Evolutionary conservation across 2,797 vertebrate species (phyloP).

Genomic region (Lemur catta): DNA sequence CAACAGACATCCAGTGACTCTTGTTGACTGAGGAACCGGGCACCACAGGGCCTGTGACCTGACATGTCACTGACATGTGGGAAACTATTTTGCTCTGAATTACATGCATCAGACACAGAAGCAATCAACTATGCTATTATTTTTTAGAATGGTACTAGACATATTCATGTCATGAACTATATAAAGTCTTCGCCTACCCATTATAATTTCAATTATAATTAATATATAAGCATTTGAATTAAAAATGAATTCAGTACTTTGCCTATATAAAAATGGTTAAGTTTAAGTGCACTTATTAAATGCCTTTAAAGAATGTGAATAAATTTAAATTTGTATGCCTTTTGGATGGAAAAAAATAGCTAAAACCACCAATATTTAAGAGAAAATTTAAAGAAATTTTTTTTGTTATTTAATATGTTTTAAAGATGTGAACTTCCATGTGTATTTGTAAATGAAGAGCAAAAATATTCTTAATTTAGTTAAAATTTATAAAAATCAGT

Average conservation of each 20-base stretch:
- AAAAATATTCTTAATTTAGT: conserved; percentile 8
- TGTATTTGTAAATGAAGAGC: background rate
- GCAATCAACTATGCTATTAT: background rate
- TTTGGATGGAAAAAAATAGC: background rate
- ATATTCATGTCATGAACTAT: background rate
- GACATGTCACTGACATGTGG: background rate
- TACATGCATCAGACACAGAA: background rate
- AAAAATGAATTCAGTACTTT: background rate
- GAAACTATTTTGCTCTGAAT: background rate
- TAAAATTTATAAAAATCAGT: conserved; percentile 5
- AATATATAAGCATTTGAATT: background rate
- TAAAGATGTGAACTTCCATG: background rate
- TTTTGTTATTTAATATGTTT: background rate
- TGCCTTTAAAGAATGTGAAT: background rate
- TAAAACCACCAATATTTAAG: conserved; percentile 26
- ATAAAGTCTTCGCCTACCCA: background rate
- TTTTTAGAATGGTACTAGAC: background rate
- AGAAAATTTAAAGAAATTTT: background rate
- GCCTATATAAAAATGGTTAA: background rate
- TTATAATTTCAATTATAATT: background rate
- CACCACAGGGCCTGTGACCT: background rate
- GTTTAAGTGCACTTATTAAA: conserved; percentile 19
- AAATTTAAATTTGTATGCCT: background rate
- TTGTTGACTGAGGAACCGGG: background rate
- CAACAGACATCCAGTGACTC: background rate